These are phyloP conservation scores for Pardalotus punctatus DNA, from an alignment of 2,113 vertebrate genomes.

Conservation along the genomic window DNA sequence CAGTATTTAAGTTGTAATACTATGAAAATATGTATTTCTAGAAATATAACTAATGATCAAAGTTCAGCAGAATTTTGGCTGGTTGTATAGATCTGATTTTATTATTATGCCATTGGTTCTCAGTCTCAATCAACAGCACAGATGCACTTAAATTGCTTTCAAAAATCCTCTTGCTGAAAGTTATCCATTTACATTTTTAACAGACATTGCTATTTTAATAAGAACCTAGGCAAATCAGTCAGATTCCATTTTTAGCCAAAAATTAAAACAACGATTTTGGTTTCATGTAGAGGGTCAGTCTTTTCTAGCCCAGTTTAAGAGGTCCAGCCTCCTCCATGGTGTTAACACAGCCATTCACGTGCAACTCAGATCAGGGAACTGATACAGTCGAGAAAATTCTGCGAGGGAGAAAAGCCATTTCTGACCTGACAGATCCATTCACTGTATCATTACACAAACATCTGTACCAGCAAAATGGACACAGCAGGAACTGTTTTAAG, in stretches of 20 bases:
- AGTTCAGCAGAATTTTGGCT: not conserved
- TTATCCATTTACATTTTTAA: not conserved
- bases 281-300: not conserved
- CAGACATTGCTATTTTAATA: not conserved
- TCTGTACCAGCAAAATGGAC: not conserved
- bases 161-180: not conserved
- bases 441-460: conserved; percentile 6
- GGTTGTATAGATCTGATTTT: not conserved
- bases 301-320: not conserved
- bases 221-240: not conserved
- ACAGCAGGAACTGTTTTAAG: conserved; percentile 25
- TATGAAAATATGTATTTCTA: not conserved
- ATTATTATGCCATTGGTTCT: not conserved
- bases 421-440: not conserved
- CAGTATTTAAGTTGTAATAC: not conserved
- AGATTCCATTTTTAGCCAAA: not conserved
- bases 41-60: not conserved
- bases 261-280: not conserved
- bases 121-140: not conserved
- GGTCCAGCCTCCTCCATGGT: not conserved
- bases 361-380: not conserved
- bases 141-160: not conserved
- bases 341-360: not conserved
- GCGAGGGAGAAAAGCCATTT: not conserved
- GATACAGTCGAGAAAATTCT: not conserved